These are phyloP conservation scores for Subacronicta megacephala DNA, from an alignment of 2,888 invertebrate genomes.

Conservation along the genomic window DNA sequence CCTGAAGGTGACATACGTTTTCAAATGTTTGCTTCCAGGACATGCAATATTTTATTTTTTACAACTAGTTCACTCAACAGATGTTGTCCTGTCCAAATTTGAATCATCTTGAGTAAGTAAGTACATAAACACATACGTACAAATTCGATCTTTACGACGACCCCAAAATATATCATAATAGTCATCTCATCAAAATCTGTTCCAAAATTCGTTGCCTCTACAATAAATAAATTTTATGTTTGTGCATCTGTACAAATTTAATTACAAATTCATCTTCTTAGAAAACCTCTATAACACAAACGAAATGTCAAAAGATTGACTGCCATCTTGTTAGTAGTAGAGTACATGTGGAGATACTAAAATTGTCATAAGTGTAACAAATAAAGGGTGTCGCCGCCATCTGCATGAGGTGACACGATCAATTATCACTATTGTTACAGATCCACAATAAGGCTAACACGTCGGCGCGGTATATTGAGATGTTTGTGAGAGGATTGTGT, in stretches of 20 bases:
- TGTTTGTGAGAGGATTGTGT: conserved; percentile 41
- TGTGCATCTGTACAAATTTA: conserved; percentile 16
- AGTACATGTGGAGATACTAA: conserved; percentile 74
- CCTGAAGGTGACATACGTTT: too few relatives aligned
- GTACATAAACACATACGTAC: too few relatives aligned
- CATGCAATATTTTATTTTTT: too few relatives aligned
- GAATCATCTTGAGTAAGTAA: too few relatives aligned
- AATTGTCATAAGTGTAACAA: conserved; percentile 64
- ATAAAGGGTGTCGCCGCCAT: conserved; percentile 75
- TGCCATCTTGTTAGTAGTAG: conserved; percentile 68
- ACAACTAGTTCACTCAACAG: too few relatives aligned
- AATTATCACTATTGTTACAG: conserved; percentile 83
- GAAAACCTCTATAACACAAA: conserved; percentile 20
- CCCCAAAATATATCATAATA: too few relatives aligned
- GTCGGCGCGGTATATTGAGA: conserved; percentile 79
- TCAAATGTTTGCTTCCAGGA: too few relatives aligned
- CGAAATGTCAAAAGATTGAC: conserved; percentile 76
- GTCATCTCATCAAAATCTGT: too few relatives aligned
- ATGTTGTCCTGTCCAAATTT: too few relatives aligned
- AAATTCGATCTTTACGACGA: too few relatives aligned
- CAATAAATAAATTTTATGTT: background rate
- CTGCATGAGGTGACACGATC: conserved; percentile 82
- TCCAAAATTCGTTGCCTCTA: too few relatives aligned
- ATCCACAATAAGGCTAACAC: conserved; percentile 77
- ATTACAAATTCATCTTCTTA: conserved; percentile 34